Evolutionary conservation across 2,113 vertebrate species (phyloP).

Genomic region (Corythornis cristatus): DNA sequence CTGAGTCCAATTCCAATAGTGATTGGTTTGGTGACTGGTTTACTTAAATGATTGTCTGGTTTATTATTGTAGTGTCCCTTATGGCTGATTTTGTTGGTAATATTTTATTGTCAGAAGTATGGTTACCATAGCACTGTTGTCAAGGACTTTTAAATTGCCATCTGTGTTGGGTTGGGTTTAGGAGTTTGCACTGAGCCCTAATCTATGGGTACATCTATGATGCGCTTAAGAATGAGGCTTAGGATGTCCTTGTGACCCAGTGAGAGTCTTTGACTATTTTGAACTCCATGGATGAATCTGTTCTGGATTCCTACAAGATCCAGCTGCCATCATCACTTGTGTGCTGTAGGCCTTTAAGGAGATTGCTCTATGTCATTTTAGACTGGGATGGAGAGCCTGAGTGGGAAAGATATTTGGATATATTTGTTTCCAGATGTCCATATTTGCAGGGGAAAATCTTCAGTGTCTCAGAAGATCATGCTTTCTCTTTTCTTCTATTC

Average conservation of each 20-base stretch:
- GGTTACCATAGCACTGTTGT: not conserved
- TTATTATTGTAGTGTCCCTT: not conserved
- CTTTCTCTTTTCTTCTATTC: not conserved
- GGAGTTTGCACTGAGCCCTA: not conserved
- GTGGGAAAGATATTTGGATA: no score
- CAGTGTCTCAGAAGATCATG: not conserved
- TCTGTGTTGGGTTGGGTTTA: not conserved
- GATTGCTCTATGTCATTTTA: rapidly evolving
- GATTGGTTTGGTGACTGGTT: not conserved
- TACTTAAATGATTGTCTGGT: not conserved
- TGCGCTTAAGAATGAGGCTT: not conserved
- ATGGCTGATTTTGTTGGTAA: not conserved
- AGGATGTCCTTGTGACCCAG: not conserved
- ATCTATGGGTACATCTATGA: not conserved
- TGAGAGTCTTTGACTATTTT: not conserved
- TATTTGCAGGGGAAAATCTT: not conserved
- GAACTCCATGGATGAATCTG: not conserved
- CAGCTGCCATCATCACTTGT: rapidly evolving
- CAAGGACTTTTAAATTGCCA: not conserved
- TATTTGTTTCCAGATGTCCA: not conserved
- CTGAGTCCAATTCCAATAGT: not conserved
- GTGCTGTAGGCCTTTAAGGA: not conserved
- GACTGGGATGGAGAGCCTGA: not conserved
- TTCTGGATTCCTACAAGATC: not conserved
- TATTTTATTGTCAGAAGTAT: not conserved